Evolutionary conservation across 2,888 invertebrate genomes (phyloP).

Genomic region (Xiphydria camelus): DNA sequence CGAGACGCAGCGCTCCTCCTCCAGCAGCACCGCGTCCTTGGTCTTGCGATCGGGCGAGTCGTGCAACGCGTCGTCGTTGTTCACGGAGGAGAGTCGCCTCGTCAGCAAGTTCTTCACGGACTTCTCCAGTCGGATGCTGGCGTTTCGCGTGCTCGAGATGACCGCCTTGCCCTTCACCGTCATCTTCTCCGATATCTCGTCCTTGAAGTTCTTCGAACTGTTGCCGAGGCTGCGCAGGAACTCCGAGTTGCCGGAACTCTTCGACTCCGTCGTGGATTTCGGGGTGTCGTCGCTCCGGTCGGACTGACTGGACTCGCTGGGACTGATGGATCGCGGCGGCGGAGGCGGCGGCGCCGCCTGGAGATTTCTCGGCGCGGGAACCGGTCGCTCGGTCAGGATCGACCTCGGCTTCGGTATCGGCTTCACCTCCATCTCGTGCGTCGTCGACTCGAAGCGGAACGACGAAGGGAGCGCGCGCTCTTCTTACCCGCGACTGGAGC

Average conservation of each 20-base stretch:
- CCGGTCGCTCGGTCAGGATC: constrained; percentile 34
- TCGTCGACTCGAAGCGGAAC: no score
- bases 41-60: constrained; percentile 15
- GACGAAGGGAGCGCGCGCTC: no score
- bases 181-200: constrained; percentile 60
- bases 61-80: constrained; percentile 26
- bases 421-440: constrained; percentile 45
- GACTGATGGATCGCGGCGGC: constrained; percentile 27
- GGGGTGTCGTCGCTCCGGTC: constrained; percentile 42
- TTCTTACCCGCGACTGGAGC: no score
- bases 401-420: constrained; percentile 51
- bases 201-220: constrained; percentile 61
- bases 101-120: constrained; percentile 54
- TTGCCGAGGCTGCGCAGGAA: constrained; percentile 43
- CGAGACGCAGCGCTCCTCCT: constrained; percentile 61
- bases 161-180: constrained; percentile 63
- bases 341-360: constrained; percentile 19
- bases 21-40: constrained; percentile 27
- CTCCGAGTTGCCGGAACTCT: constrained; percentile 37
- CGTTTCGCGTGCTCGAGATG: constrained; percentile 66
- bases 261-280: constrained; percentile 16
- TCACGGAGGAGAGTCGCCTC: constrained; percentile 40
- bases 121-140: constrained; percentile 59
- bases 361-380: constrained; percentile 44
- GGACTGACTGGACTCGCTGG: constrained; percentile 43